Conservation (phyloP, 2,113 vertebrate species). For the Rallus limicola region DNA sequence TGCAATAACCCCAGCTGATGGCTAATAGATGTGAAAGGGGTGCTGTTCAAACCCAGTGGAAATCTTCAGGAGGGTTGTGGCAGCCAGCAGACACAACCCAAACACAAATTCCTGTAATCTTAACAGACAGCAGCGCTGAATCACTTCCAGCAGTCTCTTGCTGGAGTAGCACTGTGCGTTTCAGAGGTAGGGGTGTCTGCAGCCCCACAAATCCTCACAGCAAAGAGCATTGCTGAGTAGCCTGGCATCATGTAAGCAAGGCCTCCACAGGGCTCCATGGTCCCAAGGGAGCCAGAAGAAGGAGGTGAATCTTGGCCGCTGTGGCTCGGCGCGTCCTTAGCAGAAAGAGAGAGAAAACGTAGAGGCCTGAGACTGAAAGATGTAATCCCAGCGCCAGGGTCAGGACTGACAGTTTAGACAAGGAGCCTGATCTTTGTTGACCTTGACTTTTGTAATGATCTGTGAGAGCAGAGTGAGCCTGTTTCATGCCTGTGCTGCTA, state of each 20-base stretch:
- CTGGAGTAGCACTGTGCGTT: not conserved
- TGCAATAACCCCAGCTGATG: not conserved
- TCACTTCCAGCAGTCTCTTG: not conserved
- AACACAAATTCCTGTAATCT: slow-evolving; percentile 9
- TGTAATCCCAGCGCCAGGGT: not conserved
- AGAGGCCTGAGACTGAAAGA: not conserved
- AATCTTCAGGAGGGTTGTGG: not conserved
- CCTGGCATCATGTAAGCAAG: accelerated
- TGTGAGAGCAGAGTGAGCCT: not conserved
- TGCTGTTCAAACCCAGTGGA: not conserved
- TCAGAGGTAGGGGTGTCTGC: not conserved
- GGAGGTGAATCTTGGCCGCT: not conserved
- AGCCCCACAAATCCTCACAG: not conserved
- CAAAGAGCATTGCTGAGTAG: not conserved
- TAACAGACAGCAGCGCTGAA: not conserved
- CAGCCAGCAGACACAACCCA: not conserved
- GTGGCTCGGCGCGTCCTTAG: not conserved
- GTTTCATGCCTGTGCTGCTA: not conserved
- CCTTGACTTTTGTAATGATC: not conserved
- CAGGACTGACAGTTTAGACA: not conserved
- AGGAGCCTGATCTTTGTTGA: not conserved
- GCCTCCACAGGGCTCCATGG: not conserved
- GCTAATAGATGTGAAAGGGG: not conserved
- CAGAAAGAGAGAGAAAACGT: not conserved
- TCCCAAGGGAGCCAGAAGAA: not conserved